Percentiles rank a stretch among this genome's conserved stretches.
Conservation (phyloP, 2,797 vertebrate genomes). For the Myotis pilosus region DNA sequence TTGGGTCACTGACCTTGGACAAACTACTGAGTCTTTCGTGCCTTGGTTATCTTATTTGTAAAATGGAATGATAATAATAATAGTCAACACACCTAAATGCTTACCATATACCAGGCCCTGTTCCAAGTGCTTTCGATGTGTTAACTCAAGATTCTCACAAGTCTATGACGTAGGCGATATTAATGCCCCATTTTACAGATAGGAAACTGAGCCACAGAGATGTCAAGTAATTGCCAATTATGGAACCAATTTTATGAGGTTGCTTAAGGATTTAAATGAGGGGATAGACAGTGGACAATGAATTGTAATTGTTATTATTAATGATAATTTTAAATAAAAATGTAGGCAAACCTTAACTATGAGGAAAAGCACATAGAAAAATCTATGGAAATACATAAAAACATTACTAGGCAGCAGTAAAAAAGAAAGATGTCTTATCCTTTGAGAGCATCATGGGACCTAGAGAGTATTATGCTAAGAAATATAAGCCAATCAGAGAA, state of each 20-base stretch:
- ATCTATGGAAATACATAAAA: background rate
- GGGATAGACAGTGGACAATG: no score
- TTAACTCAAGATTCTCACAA: background rate
- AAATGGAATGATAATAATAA: background rate
- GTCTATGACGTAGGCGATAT: background rate
- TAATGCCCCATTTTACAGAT: background rate
- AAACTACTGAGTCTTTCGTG: background rate
- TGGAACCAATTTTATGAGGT: background rate
- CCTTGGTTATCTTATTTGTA: background rate
- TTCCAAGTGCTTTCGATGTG: background rate
- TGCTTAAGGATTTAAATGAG: constrained; percentile 13
- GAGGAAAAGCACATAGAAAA: background rate
- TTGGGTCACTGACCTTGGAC: background rate
- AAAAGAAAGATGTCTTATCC: no score
- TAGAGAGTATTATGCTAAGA: no score
- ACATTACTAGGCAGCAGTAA: background rate
- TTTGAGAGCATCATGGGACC: no score
- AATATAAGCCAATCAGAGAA: no score
- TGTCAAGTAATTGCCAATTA: background rate
- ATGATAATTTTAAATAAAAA: background rate
- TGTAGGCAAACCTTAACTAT: background rate
- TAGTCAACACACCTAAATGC: background rate
- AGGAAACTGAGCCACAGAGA: background rate
- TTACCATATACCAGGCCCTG: background rate
- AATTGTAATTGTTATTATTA: background rate